A percentile compares a stretch with the other conserved stretches of the same genome.
Conservation (phyloP, 1,140 invertebrate species). For the Macrocentrus cingulum region DNA sequence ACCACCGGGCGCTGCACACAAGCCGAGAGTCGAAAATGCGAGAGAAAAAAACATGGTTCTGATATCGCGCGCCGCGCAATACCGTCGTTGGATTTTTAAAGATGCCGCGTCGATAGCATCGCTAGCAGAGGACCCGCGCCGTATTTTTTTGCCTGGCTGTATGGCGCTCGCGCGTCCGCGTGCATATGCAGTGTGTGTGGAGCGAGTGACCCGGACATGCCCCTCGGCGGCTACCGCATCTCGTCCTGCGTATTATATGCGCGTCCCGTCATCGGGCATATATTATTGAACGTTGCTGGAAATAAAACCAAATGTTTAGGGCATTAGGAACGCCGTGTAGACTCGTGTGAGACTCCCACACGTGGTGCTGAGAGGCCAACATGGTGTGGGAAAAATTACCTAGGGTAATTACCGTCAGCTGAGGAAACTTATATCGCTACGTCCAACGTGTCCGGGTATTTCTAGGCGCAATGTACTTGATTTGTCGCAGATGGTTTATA, state of each 20-base stretch:
- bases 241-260: slow-evolving; percentile 17
- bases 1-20: background rate
- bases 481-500: too few species aligned
- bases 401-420: too few species aligned
- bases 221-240: slow-evolving; percentile 31
- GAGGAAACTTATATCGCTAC: too few species aligned
- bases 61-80: slow-evolving; percentile 12
- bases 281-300: background rate
- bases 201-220: slow-evolving; percentile 36
- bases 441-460: too few species aligned
- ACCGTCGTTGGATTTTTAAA: background rate
- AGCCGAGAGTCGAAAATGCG: slow-evolving; percentile 1
- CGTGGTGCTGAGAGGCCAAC: too few species aligned
- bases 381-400: too few species aligned
- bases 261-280: background rate
- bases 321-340: background rate
- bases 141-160: background rate
- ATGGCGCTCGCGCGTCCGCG: background rate
- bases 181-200: background rate
- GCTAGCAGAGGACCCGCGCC: background rate
- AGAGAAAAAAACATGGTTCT: background rate
- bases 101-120: slow-evolving; percentile 8
- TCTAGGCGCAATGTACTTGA: too few species aligned
- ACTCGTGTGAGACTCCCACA: too few species aligned
- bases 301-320: too few species aligned